These are phyloP conservation scores for Dryobates pubescens DNA, from an alignment of 2,797 vertebrate genomes.

Conservation along the genomic window DNA sequence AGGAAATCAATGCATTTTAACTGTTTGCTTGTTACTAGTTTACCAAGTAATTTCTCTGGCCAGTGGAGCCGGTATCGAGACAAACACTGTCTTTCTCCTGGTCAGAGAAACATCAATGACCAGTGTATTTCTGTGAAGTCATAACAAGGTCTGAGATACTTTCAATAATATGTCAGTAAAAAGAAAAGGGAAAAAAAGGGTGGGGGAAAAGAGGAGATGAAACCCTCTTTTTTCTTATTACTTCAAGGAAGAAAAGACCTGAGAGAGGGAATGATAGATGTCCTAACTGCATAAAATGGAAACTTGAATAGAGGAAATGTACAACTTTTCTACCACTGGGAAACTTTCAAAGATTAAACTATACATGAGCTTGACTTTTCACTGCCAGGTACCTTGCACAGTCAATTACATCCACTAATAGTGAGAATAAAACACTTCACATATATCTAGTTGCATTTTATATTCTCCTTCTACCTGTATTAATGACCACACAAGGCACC, in stretches of 20 bases:
- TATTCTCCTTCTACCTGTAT: not conserved
- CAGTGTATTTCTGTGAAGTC: not conserved
- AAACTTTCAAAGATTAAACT: constrained; percentile 41
- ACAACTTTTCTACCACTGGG: not conserved
- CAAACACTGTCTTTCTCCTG: not conserved
- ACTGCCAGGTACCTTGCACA: not conserved
- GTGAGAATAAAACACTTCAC: not conserved
- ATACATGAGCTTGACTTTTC: constrained; percentile 6
- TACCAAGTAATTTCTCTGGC: constrained; percentile 1
- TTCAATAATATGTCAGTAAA: not conserved
- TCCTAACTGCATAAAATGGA: constrained; percentile 16
- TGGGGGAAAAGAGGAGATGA: not conserved
- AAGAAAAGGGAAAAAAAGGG: not conserved
- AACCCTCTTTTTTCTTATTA: not conserved
- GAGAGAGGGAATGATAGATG: constrained; percentile 10
- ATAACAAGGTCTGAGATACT: not conserved
- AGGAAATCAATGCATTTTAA: constrained; percentile 48
- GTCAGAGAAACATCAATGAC: not conserved
- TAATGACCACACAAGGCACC: not conserved
- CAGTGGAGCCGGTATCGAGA: not conserved
- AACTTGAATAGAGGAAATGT: not conserved
- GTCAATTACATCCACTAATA: not conserved
- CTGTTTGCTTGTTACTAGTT: not conserved
- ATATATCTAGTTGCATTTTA: not conserved
- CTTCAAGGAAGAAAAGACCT: constrained; percentile 11